Percentiles rank a stretch among this genome's conserved stretches.
Conservation (phyloP, 2,888 invertebrate genomes). For the Patella pellucida region DNA sequence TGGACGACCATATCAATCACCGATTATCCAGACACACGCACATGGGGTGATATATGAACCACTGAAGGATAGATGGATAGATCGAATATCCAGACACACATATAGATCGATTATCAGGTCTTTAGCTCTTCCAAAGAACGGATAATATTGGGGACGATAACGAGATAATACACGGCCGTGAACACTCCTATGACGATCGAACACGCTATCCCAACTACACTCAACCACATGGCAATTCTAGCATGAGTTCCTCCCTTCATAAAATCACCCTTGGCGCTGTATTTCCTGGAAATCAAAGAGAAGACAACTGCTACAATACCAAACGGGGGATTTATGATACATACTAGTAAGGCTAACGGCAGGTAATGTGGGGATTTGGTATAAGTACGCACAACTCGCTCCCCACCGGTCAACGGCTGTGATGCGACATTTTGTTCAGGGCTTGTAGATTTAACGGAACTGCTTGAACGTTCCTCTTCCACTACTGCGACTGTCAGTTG, state of each 20-base stretch:
- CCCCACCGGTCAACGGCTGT: slow-evolving; percentile 36
- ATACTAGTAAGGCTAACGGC: slow-evolving; percentile 33
- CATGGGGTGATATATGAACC: too few relatives aligned
- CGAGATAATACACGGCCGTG: slow-evolving; percentile 35
- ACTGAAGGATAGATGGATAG: too few relatives aligned
- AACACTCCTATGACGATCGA: slow-evolving; percentile 36
- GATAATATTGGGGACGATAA: slow-evolving; percentile 41
- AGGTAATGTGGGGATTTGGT: slow-evolving; percentile 37
- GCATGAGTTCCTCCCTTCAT: slow-evolving; percentile 22
- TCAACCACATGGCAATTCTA: slow-evolving; percentile 32
- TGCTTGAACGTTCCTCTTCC: slow-evolving; percentile 13
- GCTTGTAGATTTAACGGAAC: slow-evolving; percentile 15
- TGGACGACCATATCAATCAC: too few relatives aligned
- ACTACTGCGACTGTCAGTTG: neutral
- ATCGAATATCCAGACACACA: too few relatives aligned
- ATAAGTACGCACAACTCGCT: slow-evolving; percentile 29
- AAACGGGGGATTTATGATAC: slow-evolving; percentile 34
- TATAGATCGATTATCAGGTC: neutral
- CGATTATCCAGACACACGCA: too few relatives aligned
- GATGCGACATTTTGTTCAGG: slow-evolving; percentile 29
- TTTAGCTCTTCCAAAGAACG: slow-evolving; percentile 11
- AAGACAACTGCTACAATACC: slow-evolving; percentile 35
- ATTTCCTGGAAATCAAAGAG: slow-evolving; percentile 31
- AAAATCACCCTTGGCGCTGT: slow-evolving; percentile 23
- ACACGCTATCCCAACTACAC: slow-evolving; percentile 33